Base-by-base conservation (phyloP, 2,888 invertebrate species). In the Xestia c-nigrum region DNA sequence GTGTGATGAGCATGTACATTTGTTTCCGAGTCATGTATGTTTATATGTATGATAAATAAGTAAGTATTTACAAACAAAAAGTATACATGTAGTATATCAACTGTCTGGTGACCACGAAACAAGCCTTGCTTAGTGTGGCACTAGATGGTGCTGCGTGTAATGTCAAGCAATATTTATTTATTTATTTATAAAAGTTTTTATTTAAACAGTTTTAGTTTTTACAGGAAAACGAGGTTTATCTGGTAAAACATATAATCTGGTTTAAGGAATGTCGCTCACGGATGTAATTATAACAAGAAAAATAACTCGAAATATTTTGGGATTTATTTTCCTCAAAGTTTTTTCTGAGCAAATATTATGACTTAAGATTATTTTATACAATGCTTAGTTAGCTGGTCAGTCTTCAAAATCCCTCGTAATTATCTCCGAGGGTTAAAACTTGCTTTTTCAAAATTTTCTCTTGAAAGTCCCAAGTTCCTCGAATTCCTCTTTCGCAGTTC, bases 391-490 rank as follows among this genome's bases (percentile, higher is more conserved):
- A 72, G 76, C 24, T 78, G 83, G 74, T 85, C 83, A 83, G 85
- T 86, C 86, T 86, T 86, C 75, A 78, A 63, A 78, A 71, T 76
- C 63, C 74, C 69, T 77, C 66, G 43, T 73, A 74, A 80, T 77
- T 78, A 73, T 68, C 61, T 64, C 57, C 24, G 38, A 76, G 70
- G 73, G 47, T 61, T 57, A 50, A 74, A 78, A 74, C 65, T 82
- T 83, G 46, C 50, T 70, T 71, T 74, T 76, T 69, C 61, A 38
- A 65, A 40, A 47, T 72, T 78, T 83, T 70, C 68, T 63, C 61
- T 73, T 21, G 61, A 69, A 75, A 72, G 40, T 69, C 73, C 66
- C 52, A 81, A 78, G 76, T 81, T 81, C 57, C 52, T 47, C 46
- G 67, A 72, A 83, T 81, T 80, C 68, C 55, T 69, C 55, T 69